Conservation (phyloP, 2,113 vertebrate genomes). For the Craseonycteris thonglongyai region DNA sequence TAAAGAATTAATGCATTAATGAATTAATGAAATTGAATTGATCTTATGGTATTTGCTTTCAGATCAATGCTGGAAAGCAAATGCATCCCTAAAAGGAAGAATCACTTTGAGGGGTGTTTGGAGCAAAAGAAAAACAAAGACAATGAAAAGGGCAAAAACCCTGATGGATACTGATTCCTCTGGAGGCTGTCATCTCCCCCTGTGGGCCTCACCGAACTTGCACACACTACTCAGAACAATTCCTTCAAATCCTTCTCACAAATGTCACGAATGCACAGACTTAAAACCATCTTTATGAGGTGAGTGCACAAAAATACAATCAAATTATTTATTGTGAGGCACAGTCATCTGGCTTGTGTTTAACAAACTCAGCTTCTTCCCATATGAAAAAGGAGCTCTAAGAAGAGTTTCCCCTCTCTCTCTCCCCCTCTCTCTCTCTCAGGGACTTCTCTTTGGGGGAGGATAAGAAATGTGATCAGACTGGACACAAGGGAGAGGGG, state of each 20-base stretch:
- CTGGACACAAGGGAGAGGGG: background rate
- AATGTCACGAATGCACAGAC: background rate
- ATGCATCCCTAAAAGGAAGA: background rate
- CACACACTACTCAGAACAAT: background rate
- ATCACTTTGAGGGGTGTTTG: background rate
- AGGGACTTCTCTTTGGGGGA: background rate
- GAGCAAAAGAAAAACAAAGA: background rate
- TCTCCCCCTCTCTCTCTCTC: background rate
- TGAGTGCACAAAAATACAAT: slow-evolving; percentile 5
- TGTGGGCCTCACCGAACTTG: background rate
- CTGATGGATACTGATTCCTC: background rate
- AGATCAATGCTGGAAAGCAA: background rate
- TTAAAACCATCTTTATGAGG: slow-evolving; percentile 41
- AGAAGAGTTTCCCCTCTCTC: background rate
- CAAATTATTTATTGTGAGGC: background rate
- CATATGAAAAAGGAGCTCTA: background rate
- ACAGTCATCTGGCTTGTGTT: slow-evolving; percentile 37
- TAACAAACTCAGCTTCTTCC: background rate
- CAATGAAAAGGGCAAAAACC: background rate
- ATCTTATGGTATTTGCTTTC: background rate
- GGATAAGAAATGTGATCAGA: background rate
- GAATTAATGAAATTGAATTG: background rate
- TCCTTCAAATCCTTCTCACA: background rate
- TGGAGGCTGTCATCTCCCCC: background rate
- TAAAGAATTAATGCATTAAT: background rate